These are phyloP conservation scores for Astropecten irregularis DNA, from an alignment of 53 echinoderm and acorn worm species.

Conservation along the genomic window DNA sequence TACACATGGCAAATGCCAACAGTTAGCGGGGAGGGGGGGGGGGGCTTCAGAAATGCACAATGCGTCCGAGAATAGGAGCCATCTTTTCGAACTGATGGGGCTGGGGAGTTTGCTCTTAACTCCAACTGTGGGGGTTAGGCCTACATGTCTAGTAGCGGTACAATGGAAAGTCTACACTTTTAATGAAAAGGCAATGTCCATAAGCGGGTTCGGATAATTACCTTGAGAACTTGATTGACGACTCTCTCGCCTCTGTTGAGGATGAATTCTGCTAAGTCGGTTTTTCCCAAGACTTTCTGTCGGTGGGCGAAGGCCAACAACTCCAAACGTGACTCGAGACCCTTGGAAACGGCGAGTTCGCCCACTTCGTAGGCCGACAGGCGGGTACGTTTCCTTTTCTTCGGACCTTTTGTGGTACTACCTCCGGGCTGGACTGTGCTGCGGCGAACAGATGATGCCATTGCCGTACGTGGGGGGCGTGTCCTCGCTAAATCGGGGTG, in stretches of 20 bases:
- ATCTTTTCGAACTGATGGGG: too few species aligned
- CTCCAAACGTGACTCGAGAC: constrained; percentile 10
- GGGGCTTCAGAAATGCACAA: too few species aligned
- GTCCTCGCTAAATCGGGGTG: constrained; percentile 2
- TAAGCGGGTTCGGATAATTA: neutral
- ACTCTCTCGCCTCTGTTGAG: constrained; percentile 39
- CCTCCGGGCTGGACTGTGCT: neutral
- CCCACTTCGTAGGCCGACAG: constrained; percentile 13
- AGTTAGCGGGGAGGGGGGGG: neutral
- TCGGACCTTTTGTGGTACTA: neutral
- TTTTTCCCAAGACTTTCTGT: constrained; percentile 52
- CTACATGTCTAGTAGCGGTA: too few species aligned
- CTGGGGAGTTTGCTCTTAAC: too few species aligned
- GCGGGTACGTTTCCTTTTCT: neutral
- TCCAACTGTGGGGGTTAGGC: too few species aligned
- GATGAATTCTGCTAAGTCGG: constrained; percentile 58
- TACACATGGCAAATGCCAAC: neutral
- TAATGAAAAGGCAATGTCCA: too few species aligned
- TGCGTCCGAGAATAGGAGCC: too few species aligned
- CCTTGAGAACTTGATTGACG: constrained; percentile 31
- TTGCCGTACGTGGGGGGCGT: neutral
- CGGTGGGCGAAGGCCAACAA: constrained; percentile 41
- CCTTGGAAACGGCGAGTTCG: constrained; percentile 7
- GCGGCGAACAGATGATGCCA: neutral
- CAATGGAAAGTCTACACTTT: too few species aligned